Percentiles rank a stretch among this genome's conserved stretches.
Evolutionary conservation across 2,113 vertebrate species (phyloP).

Genomic region (Microtus montanus): DNA sequence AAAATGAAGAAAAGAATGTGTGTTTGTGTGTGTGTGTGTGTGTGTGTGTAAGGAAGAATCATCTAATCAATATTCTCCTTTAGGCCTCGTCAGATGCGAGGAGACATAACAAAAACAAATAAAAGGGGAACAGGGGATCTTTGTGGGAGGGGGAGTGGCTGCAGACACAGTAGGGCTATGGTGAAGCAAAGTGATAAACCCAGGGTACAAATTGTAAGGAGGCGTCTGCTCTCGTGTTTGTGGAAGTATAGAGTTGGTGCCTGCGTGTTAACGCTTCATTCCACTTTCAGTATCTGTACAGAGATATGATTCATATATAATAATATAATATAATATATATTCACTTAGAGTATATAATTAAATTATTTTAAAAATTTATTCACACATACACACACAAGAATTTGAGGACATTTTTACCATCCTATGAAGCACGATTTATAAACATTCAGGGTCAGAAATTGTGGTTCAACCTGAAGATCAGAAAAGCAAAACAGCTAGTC

Average conservation of each 20-base stretch:
- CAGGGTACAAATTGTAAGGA: slow-evolving; percentile 2
- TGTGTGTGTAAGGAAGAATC: neutral
- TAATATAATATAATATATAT: neutral
- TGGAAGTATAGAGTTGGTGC: neutral
- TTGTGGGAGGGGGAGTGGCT: neutral
- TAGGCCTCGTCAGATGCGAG: neutral
- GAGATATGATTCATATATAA: neutral
- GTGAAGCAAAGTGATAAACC: slow-evolving; percentile 8
- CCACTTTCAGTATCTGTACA: slow-evolving; percentile 8
- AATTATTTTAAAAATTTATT: neutral
- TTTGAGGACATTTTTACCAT: neutral
- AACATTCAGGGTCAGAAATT: no score
- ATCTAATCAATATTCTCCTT: neutral
- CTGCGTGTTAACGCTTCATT: neutral
- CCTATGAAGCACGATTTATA: no score
- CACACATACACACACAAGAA: neutral
- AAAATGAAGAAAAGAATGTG: neutral
- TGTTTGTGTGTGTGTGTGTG: neutral
- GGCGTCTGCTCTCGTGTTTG: neutral
- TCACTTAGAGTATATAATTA: neutral
- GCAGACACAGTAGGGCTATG: neutral
- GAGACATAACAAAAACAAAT: neutral
- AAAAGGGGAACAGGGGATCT: neutral
- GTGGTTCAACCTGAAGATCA: no score
- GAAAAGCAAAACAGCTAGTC: no score